Evolutionary conservation across 1,140 invertebrate genomes (phyloP).

Genomic region (Anastatus disparis): DNA sequence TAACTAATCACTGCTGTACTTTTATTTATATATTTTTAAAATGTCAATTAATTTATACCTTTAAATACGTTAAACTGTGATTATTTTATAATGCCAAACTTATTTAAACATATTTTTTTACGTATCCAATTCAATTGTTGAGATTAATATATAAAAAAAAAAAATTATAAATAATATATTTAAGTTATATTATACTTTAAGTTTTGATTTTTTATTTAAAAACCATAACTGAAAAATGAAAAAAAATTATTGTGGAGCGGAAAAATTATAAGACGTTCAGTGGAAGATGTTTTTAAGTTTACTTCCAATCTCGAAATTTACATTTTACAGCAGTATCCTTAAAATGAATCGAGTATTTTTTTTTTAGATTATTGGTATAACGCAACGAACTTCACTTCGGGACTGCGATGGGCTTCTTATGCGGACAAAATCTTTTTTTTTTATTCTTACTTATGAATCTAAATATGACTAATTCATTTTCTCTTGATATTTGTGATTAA

Average conservation of each 20-base stretch:
- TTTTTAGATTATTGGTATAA: conserved; percentile 43
- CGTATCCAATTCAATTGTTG: conserved; percentile 17
- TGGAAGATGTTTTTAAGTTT: conserved; percentile 47
- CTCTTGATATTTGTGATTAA: neutral
- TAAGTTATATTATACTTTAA: neutral
- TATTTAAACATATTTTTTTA: conserved; percentile 32
- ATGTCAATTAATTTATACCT: conserved; percentile 14
- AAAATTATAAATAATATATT: neutral
- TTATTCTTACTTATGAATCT: too few relatives aligned
- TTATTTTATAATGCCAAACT: conserved; percentile 38
- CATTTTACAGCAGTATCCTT: conserved; percentile 51
- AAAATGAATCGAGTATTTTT: conserved; percentile 46
- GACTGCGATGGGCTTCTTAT: conserved; percentile 38
- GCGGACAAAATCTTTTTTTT: conserved; percentile 1
- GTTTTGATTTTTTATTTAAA: neutral
- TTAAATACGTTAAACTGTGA: conserved; percentile 29
- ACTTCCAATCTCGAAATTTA: conserved; percentile 51
- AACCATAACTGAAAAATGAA: conserved; percentile 16
- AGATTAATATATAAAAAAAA: conserved; percentile 16
- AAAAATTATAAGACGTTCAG: conserved; percentile 36
- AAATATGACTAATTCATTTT: too few relatives aligned
- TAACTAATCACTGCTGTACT: neutral
- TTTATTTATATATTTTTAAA: neutral
- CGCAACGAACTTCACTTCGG: conserved; percentile 38
- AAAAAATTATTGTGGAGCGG: conserved; percentile 15